These are phyloP conservation scores for Caenorhabditis inopinata DNA, from an alignment of 1,140 invertebrate species.

Conservation along the genomic window DNA sequence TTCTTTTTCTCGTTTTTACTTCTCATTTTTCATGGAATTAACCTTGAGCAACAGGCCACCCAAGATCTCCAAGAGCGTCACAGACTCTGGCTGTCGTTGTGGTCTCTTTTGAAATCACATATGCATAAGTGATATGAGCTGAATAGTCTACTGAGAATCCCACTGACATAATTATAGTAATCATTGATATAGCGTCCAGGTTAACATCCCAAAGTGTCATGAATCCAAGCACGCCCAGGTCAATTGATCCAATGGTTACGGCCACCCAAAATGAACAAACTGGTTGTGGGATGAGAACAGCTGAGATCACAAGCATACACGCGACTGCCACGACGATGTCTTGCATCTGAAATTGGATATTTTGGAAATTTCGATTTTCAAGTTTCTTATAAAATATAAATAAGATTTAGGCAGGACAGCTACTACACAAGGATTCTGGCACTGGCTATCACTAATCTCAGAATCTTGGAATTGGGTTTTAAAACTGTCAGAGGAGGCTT, in stretches of 20 bases:
- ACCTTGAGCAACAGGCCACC: constrained; percentile 72
- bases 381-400: too few relatives aligned
- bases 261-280: constrained; percentile 90
- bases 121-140: constrained; percentile 93
- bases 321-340: constrained; percentile 85
- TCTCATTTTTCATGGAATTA: too few relatives aligned
- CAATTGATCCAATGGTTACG: constrained; percentile 90
- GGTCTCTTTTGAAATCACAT: constrained; percentile 78
- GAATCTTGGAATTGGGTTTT: too few relatives aligned
- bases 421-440: too few relatives aligned
- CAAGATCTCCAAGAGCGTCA: constrained; percentile 83
- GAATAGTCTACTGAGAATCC: constrained; percentile 96
- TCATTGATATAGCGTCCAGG: constrained; percentile 95
- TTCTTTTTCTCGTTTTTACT: too few relatives aligned
- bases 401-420: too few relatives aligned
- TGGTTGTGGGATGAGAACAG: constrained; percentile 91
- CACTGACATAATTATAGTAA: constrained; percentile 96
- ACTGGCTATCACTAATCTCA: too few relatives aligned
- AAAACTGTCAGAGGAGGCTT: too few relatives aligned
- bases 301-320: constrained; percentile 93
- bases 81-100: constrained; percentile 71
- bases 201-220: constrained; percentile 94
- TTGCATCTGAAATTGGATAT: constrained; percentile 71
- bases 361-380: neutral
- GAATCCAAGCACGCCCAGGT: constrained; percentile 89